phyloP scores from a whole-genome alignment of 1,140 invertebrate species.

The Bombus confusus region DNA sequence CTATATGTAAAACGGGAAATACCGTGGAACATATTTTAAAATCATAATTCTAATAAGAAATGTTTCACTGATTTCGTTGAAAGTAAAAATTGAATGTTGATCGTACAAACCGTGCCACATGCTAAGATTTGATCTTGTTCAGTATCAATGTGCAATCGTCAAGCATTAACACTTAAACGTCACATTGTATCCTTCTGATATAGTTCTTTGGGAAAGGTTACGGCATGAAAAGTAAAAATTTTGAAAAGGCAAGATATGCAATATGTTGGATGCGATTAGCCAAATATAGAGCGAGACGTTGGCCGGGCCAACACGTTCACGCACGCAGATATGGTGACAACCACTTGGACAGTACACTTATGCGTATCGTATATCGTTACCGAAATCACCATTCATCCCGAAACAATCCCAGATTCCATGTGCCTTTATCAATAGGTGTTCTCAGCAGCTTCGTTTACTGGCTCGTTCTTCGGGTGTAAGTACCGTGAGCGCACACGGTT shows the following conservation, averaged over 20 bases:
- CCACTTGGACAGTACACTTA: constrained; percentile 68
- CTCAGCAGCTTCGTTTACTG: constrained; percentile 71
- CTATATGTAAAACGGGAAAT: background rate
- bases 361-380: constrained; percentile 70
- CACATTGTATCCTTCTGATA: constrained; percentile 63
- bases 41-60: background rate
- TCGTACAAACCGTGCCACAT: constrained; percentile 60
- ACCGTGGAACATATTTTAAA: background rate
- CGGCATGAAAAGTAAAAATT: constrained; percentile 69
- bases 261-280: constrained; percentile 80
- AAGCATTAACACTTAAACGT: constrained; percentile 55
- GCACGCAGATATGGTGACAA: constrained; percentile 72
- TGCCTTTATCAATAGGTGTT: constrained; percentile 73
- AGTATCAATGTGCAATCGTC: constrained; percentile 47
- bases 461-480: constrained; percentile 64
- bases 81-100: constrained; percentile 50
- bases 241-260: constrained; percentile 75
- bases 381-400: constrained; percentile 74
- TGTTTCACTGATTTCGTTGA: constrained; percentile 16
- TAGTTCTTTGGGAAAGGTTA: constrained; percentile 55
- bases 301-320: constrained; percentile 73
- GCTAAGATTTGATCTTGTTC: constrained; percentile 55
- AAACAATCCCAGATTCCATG: constrained; percentile 82
- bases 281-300: constrained; percentile 81
- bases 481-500: constrained; percentile 66